Base-by-base conservation (phyloP, 2,797 vertebrate genomes). In the Bryconaethiops microstoma region DNA sequence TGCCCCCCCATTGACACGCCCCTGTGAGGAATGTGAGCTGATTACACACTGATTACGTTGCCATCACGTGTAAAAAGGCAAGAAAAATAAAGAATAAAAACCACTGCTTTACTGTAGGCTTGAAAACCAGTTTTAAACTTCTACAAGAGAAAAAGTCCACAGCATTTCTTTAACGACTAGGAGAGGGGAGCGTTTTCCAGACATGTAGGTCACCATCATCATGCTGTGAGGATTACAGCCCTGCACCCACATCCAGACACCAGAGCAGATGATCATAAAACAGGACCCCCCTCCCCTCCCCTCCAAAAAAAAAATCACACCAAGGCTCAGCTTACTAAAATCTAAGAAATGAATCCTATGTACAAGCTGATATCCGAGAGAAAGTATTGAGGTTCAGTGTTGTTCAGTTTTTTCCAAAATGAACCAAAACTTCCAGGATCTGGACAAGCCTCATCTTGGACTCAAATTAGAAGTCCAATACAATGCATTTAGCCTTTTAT, bases 131-230 rank as follows among this genome's bases (percentile, higher is more conserved):
- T 52, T 29, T 25, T 35, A n/a, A 35, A 29, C 5, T 10, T 19
- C 21, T 6, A 71, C 9, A 2, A 19, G 14, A 19, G 63, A 40
- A 65, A 7, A n/a, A 63, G 35, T 52, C 8, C 29, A 73, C n/a
- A 39, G 70, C 16, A 13, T 9, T 57, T 57, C 52, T 57, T 13
- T 45, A 68, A 42, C 40, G 4, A 73, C n/a, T 21, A 55, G 50
- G 50, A 54, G 7, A 45, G 1, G 19, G 69, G 48, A 50, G 10
- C 14, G 23, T 48, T 48, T 25, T 50, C 9, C 69, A 50, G 68
- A 35, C 52, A 71, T 57, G 25, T 16, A 54, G 48, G 69, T 35
- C 52, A 40, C 71, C 57, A 57, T 39, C 57, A 57, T n/a, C 52
- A 57, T 59, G 50, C 29, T 12, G 39, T 54, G 10, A 25, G 17